These are phyloP conservation scores for Cepaea hortensis DNA, from an alignment of 2,888 invertebrate species.

Conservation along the genomic window DNA sequence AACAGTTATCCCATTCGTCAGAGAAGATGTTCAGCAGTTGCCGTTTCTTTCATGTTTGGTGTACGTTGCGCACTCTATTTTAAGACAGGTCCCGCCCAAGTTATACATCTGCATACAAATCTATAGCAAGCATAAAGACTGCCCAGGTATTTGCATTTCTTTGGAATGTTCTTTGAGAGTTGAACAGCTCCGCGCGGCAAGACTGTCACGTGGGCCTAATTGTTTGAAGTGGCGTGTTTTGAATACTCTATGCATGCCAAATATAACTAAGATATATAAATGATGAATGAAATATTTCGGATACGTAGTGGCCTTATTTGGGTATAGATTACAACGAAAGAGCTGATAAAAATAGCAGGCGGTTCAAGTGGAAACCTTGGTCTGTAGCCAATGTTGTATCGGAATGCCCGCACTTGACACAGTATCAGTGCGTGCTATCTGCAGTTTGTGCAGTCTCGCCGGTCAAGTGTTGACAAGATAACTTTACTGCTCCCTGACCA, in stretches of 20 bases:
- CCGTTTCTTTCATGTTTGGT: too few relatives aligned
- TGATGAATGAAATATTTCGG: not conserved
- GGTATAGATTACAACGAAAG: not conserved
- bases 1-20: too few relatives aligned
- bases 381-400: too few relatives aligned
- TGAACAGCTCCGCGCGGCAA: not conserved
- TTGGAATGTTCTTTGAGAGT: not conserved
- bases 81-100: not conserved
- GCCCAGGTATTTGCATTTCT: not conserved
- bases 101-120: not conserved
- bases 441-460: too few relatives aligned
- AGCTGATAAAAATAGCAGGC: too few relatives aligned
- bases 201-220: not conserved
- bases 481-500: too few relatives aligned
- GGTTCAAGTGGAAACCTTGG: too few relatives aligned
- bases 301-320: conserved; percentile 28
- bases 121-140: too few relatives aligned
- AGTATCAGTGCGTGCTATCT: too few relatives aligned
- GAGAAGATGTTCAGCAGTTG: too few relatives aligned
- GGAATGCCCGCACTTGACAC: too few relatives aligned
- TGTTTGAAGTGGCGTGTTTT: not conserved
- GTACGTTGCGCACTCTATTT: not conserved
- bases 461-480: too few relatives aligned
- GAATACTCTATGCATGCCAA: not conserved
- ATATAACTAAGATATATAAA: not conserved